These are phyloP conservation scores for Ormyrus thymus DNA, from an alignment of 2,888 invertebrate species.

Conservation along the genomic window DNA sequence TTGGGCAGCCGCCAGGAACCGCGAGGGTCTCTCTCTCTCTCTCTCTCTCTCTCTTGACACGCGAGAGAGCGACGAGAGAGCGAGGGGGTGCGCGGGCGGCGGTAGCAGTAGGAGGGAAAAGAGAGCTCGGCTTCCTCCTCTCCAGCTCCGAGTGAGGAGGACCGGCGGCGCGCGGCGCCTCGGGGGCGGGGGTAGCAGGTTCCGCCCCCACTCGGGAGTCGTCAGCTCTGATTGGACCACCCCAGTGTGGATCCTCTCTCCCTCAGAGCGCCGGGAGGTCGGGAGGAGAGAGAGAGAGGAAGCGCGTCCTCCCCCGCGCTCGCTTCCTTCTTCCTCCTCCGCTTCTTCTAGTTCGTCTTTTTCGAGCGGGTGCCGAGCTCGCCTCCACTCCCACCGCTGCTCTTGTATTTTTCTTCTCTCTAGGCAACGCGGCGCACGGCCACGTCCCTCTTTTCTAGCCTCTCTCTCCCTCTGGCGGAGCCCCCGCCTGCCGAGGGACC, in stretches of 20 bases:
- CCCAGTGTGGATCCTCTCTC: conserved; percentile 58
- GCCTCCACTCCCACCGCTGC: conserved; percentile 5
- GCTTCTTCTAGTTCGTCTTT: conserved; percentile 13
- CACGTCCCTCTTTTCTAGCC: conserved; percentile 53
- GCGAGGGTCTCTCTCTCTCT: conserved; percentile 6
- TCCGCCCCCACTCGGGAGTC: conserved; percentile 69
- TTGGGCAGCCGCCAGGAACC: conserved; percentile 70
- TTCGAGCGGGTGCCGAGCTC: neutral
- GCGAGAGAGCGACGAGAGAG: conserved; percentile 52
- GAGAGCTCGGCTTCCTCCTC: no score
- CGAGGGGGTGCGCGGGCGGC: conserved; percentile 56
- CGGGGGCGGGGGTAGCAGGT: conserved; percentile 2
- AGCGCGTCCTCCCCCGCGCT: conserved; percentile 3
- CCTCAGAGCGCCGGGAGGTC: neutral
- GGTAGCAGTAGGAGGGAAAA: no score
- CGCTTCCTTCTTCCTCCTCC: neutral
- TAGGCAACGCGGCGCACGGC: conserved; percentile 12
- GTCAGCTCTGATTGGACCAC: conserved; percentile 73
- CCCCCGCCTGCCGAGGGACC: conserved; percentile 12
- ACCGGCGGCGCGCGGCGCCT: conserved; percentile 47
- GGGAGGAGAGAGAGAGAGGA: no score
- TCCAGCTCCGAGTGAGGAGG: conserved; percentile 61
- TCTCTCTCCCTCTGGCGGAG: conserved; percentile 49
- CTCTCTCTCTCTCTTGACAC: no score
- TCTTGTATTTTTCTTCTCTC: conserved; percentile 49